A percentile compares a stretch with the other conserved stretches of the same genome.
Evolutionary conservation across 2,888 invertebrate genomes (phyloP).

Genomic region (Drosophila pegasa): DNA sequence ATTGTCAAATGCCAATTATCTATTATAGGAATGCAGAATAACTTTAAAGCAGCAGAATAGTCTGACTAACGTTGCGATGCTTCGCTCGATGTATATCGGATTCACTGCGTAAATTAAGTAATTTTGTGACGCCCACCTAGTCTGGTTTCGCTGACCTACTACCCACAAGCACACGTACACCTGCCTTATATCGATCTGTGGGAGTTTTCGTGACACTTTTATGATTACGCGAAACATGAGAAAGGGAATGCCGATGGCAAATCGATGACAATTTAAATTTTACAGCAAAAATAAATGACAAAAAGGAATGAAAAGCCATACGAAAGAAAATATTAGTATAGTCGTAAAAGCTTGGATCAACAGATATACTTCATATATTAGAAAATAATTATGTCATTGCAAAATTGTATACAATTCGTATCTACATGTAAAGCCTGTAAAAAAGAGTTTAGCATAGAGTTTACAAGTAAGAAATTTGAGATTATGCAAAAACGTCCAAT

Average conservation of each 20-base stretch:
- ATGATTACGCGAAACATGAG: neutral
- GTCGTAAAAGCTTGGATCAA: neutral
- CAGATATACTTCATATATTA: neutral
- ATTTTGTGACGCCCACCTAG: neutral
- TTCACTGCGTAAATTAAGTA: conserved; percentile 1
- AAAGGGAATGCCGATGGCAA: neutral
- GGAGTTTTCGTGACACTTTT: neutral
- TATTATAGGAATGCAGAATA: neutral
- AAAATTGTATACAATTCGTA: neutral
- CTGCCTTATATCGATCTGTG: neutral
- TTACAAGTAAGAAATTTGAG: neutral
- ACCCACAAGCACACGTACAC: neutral
- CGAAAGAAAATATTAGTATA: neutral
- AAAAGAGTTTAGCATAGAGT: neutral
- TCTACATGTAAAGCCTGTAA: neutral
- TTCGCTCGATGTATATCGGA: neutral
- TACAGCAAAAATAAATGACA: neutral
- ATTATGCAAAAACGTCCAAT: neutral
- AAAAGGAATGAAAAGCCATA: neutral
- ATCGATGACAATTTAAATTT: conserved; percentile 1
- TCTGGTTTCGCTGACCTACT: neutral
- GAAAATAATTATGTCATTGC: neutral
- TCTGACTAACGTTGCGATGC: neutral
- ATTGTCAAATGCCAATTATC: neutral
- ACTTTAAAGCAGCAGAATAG: neutral